Evolutionary conservation across 1,140 invertebrate genomes (phyloP), one percentile per base, ranked within the genome.

Genomic region (Lepidurus couesii): DNA sequence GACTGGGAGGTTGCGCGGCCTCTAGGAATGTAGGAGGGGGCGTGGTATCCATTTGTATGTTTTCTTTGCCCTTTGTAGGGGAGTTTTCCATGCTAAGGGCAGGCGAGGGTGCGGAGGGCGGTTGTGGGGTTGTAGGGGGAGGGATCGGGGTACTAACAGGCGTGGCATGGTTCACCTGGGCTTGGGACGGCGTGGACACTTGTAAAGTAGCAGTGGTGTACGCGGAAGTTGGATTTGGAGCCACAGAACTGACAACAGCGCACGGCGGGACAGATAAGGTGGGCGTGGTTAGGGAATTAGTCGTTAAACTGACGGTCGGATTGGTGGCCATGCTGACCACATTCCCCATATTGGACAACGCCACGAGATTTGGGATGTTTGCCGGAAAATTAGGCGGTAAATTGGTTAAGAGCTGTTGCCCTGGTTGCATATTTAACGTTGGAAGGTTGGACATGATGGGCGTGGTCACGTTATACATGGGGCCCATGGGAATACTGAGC

Each of bases 211-310:
- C 1, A 5, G 53, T 21, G 1, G 0, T 21, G 53, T 13, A 65
- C 8, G 8, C 21, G 0, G 53, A 13, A 16, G n/a, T 65, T 13
- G 8, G 13, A 65, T 65, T 65, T 16, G 53, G 21, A 21, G 53
- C 21, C 53, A 16, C 53, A n/a, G 53, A 21, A 7, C 16, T 65
- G 53, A 65, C 3, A 65, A 65, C 53, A 21, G 53, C 9, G 6
- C 16, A 65, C 1, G 53, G 53, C 21, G 53, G 53, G 7, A 65
- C 13, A 7, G 53, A 65, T 21, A 16, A 65, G 1, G 53, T 65
- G 53, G 53, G 53, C 53, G 53, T 65, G 53, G 53, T 65, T 65
- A 65, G 21, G 53, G 53, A 65, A 65, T 21, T 65, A 21, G 53
- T n/a, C n/a, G 53, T 65, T 65, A 65, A 21, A 65, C 53, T 65